These are phyloP conservation scores for Cyanoliseus patagonus DNA, from an alignment of 2,113 vertebrate genomes.

Conservation along the genomic window DNA sequence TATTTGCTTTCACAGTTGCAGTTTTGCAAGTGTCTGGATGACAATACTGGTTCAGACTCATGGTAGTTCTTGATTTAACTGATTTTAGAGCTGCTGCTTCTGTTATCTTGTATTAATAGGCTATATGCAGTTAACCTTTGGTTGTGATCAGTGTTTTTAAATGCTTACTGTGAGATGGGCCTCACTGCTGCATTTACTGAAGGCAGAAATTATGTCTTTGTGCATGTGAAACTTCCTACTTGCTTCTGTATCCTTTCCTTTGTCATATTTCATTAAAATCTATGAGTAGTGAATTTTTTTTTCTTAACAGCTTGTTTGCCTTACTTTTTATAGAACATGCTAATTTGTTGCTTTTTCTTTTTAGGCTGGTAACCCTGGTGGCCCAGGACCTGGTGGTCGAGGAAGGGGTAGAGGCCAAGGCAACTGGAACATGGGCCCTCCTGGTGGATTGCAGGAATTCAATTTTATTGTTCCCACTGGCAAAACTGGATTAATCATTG, in stretches of 20 bases:
- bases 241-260: neutral
- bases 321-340: neutral
- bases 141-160: neutral
- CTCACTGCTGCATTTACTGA: neutral
- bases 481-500: slow-evolving; percentile 98
- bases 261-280: neutral
- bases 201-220: neutral
- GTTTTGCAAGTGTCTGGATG: neutral
- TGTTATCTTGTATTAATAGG: neutral
- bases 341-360: neutral
- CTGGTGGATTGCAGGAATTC: slow-evolving; percentile 96
- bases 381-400: slow-evolving; percentile 91
- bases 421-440: slow-evolving; percentile 99
- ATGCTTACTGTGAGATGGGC: neutral
- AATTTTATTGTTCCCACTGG: slow-evolving; percentile 97
- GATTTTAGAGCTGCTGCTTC: neutral
- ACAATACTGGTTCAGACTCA: neutral
- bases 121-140: neutral
- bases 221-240: neutral
- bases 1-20: neutral
- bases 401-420: slow-evolving; percentile 94
- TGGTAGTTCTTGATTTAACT: neutral
- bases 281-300: neutral
- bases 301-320: neutral
- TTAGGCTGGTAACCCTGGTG: slow-evolving; percentile 90